phyloP scores from a whole-genome alignment of 2,888 invertebrate species.

The Corbicula japonica region DNA sequence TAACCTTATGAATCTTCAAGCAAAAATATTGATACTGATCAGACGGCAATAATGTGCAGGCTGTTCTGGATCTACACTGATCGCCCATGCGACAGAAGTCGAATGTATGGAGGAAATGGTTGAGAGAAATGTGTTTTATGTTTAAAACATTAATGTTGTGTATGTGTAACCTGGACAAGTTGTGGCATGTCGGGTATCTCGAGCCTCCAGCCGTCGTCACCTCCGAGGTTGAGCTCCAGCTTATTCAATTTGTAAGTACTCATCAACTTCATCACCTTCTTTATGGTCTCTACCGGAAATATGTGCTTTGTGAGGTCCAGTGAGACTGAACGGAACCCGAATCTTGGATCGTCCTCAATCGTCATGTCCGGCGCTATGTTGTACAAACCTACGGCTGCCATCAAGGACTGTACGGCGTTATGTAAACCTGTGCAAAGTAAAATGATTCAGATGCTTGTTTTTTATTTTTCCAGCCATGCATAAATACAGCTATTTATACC shows the following conservation, averaged over 20 bases:
- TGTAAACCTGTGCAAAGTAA: constrained; percentile 52
- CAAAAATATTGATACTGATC: too few relatives aligned
- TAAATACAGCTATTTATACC: too few relatives aligned
- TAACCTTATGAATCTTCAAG: too few relatives aligned
- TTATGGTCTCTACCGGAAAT: neutral
- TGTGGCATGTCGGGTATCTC: constrained; percentile 30
- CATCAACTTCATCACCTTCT: constrained; percentile 45
- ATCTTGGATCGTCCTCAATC: constrained; percentile 43
- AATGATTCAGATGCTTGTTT: too few relatives aligned
- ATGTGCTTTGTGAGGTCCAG: constrained; percentile 54
- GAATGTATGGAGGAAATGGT: neutral
- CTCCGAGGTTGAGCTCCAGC: constrained; percentile 38
- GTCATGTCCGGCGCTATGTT: constrained; percentile 23
- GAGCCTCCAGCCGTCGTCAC: constrained; percentile 40
- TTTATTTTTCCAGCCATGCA: too few relatives aligned
- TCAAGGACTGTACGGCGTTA: constrained; percentile 41
- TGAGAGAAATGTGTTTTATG: too few relatives aligned
- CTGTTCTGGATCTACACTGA: too few relatives aligned
- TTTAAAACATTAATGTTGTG: too few relatives aligned
- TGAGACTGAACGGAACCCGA: constrained; percentile 15
- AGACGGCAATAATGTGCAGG: too few relatives aligned
- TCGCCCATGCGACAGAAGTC: too few relatives aligned
- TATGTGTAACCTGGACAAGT: neutral
- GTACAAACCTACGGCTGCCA: constrained; percentile 28
- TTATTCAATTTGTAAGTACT: constrained; percentile 57